Evolutionary conservation across 2,113 vertebrate genomes (phyloP).

Genomic region (Stictonetta naevosa): DNA sequence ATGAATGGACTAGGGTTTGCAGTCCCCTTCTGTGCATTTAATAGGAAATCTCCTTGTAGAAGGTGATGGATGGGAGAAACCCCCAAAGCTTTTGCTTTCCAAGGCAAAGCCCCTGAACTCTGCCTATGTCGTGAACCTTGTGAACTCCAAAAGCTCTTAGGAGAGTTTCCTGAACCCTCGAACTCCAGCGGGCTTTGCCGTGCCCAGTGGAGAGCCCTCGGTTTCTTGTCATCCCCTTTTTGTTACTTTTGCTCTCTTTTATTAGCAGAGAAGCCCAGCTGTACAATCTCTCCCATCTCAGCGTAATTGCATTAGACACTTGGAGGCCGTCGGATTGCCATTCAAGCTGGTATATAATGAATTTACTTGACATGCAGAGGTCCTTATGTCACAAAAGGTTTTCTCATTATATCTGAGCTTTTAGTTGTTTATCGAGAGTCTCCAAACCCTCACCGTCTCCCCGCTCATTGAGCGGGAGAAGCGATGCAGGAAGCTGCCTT

Average conservation of each 20-base stretch:
- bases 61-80: background rate
- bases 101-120: background rate
- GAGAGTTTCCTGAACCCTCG: background rate
- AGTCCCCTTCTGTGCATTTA: background rate
- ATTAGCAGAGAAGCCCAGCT: constrained; percentile 40
- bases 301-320: constrained; percentile 59
- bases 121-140: background rate
- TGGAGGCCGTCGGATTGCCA: constrained; percentile 46
- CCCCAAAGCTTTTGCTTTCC: accelerated
- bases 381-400: constrained; percentile 69
- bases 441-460: constrained; percentile 4
- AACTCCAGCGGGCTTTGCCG: background rate
- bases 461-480: background rate
- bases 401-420: constrained; percentile 64
- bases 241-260: constrained; percentile 8
- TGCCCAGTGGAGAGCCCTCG: background rate
- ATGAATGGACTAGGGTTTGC: background rate
- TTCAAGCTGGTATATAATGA: constrained; percentile 52
- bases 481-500: constrained; percentile 8
- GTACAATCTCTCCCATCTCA: constrained; percentile 37
- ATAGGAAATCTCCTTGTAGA: background rate
- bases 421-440: constrained; percentile 38
- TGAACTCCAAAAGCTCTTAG: background rate
- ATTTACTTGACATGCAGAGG: constrained; percentile 67
- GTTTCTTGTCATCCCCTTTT: constrained; percentile 7